phyloP scores from a whole-genome alignment of 2,113 vertebrate genomes.

The Oplegnathus fasciatus region DNA sequence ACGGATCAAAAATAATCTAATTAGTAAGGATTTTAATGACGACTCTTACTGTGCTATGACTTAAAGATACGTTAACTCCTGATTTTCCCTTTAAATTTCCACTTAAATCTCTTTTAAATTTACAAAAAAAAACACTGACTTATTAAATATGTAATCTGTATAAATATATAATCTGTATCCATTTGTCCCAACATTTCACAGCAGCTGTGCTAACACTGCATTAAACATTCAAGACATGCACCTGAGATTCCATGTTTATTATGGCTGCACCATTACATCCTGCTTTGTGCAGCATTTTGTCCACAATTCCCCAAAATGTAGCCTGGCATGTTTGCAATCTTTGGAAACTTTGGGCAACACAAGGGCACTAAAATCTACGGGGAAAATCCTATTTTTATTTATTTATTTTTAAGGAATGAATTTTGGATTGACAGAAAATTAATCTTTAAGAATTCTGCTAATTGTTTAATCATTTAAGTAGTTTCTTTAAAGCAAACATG shows the following conservation, averaged over 20 bases:
- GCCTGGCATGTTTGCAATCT: too few relatives aligned
- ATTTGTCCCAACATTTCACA: too few relatives aligned
- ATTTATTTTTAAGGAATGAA: neutral
- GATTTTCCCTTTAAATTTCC: neutral
- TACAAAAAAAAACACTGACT: neutral
- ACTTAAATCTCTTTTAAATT: neutral
- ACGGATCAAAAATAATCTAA: neutral
- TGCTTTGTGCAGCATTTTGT: neutral
- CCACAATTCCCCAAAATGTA: neutral
- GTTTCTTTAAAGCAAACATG: too few relatives aligned
- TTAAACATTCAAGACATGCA: too few relatives aligned
- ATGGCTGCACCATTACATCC: too few relatives aligned
- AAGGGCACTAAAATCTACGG: too few relatives aligned
- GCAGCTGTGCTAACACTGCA: too few relatives aligned
- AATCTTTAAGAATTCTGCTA: neutral
- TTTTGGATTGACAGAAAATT: neutral
- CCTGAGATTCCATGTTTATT: too few relatives aligned
- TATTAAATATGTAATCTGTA: neutral
- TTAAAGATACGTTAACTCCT: neutral
- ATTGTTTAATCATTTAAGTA: neutral
- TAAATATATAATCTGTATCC: neutral
- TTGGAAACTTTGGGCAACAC: too few relatives aligned
- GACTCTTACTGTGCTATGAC: neutral
- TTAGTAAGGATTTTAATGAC: neutral
- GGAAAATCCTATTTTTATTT: neutral